These are phyloP conservation scores for Momotus momota DNA, from an alignment of 2,797 vertebrate genomes.

Conservation along the genomic window DNA sequence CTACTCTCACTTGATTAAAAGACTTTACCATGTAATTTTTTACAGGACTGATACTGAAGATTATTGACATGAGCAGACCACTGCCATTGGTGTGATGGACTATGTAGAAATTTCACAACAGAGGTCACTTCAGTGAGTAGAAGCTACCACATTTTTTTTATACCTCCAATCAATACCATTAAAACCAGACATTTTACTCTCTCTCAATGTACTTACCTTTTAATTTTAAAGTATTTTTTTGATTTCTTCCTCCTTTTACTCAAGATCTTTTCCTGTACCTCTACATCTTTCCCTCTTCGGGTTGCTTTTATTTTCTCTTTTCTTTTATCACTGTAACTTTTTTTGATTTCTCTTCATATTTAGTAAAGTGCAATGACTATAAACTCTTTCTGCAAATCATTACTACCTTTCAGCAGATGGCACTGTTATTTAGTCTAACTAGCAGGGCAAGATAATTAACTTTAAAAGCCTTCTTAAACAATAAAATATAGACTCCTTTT, in stretches of 20 bases:
- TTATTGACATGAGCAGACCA: not conserved
- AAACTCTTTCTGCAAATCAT: slow-evolving; percentile 51
- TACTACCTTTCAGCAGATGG: slow-evolving; percentile 78
- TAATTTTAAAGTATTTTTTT: not conserved
- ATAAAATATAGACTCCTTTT: not conserved
- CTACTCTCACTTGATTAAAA: not conserved
- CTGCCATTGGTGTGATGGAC: not conserved
- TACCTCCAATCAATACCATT: not conserved
- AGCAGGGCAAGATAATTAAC: slow-evolving; percentile 58
- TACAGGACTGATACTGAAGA: not conserved
- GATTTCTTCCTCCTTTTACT: not conserved
- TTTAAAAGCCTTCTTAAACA: not conserved
- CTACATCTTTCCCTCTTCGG: not conserved
- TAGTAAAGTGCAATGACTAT: not conserved
- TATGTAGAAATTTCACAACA: not conserved
- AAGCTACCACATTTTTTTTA: not conserved
- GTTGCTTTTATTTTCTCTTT: not conserved
- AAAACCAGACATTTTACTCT: not conserved
- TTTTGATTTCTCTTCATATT: not conserved
- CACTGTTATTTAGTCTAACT: slow-evolving; percentile 79
- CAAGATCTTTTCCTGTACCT: not conserved
- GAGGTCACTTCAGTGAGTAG: not conserved
- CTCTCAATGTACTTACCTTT: not conserved
- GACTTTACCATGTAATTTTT: not conserved
- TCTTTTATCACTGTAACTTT: not conserved